Percentiles rank a stretch among this genome's conserved stretches.
These are phyloP conservation scores for Cheilosia pagana DNA, from an alignment of 2,888 invertebrate species.

Conservation along the genomic window DNA sequence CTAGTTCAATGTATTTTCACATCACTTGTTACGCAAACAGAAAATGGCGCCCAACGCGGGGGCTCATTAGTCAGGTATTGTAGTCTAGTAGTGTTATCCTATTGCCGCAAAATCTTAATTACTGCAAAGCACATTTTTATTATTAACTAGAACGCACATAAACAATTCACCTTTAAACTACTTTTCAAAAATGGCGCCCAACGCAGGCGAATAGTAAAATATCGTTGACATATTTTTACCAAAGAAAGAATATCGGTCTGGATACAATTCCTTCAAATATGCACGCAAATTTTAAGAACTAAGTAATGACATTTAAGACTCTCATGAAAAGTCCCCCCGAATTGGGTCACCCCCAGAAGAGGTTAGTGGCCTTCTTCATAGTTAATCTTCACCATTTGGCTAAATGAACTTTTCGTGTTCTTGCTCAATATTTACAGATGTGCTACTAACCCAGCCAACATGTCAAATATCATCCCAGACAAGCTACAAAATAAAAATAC, in stretches of 20 bases:
- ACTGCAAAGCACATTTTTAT: too few species aligned
- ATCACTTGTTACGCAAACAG: too few species aligned
- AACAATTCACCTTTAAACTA: too few species aligned
- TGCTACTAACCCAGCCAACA: conserved; percentile 15
- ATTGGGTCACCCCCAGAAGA: conserved; percentile 5
- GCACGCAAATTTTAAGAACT: too few species aligned
- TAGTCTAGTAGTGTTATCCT: too few species aligned
- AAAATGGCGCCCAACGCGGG: too few species aligned
- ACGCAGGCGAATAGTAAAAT: not conserved
- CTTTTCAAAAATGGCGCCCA: not conserved
- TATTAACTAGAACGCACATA: too few species aligned
- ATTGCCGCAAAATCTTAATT: too few species aligned
- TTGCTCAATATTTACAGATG: conserved; percentile 10
- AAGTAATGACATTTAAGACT: not conserved
- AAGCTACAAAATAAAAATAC: conserved; percentile 15
- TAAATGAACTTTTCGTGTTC: conserved; percentile 36
- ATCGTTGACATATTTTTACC: not conserved
- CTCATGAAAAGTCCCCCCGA: not conserved
- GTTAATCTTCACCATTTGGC: conserved; percentile 13
- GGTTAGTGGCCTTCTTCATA: not conserved
- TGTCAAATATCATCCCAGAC: conserved; percentile 29
- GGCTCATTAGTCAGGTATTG: too few species aligned
- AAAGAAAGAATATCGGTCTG: not conserved
- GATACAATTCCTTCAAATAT: too few species aligned
- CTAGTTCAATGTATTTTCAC: too few species aligned